Percentiles rank a stretch among this genome's conserved stretches.
phyloP scores from a whole-genome alignment of 2,888 invertebrate genomes.

The Acleris cristana region DNA sequence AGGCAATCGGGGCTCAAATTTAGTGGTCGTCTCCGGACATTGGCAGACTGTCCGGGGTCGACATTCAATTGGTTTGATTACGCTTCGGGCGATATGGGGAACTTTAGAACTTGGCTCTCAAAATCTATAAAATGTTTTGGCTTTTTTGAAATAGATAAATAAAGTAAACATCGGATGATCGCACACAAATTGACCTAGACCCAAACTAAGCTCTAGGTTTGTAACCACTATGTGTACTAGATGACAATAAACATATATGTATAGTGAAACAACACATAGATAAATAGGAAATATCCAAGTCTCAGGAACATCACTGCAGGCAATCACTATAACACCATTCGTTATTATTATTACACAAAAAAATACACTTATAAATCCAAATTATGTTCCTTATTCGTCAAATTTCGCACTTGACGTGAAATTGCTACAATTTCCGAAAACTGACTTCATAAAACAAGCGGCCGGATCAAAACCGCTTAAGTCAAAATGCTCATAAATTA shows the following conservation, averaged over 20 bases:
- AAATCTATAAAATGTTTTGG: neutral
- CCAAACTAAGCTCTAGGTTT: too few species aligned
- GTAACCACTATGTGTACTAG: too few species aligned
- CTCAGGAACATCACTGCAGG: too few species aligned
- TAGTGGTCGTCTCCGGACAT: constrained; percentile 54
- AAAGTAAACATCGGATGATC: too few species aligned
- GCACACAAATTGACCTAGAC: too few species aligned
- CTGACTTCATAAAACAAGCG: constrained; percentile 27
- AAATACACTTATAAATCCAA: too few species aligned
- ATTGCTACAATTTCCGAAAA: constrained; percentile 27
- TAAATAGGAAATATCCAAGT: too few species aligned
- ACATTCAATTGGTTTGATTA: constrained; percentile 26
- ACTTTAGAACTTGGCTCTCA: neutral
- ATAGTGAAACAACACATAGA: too few species aligned
- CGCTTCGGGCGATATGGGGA: constrained; percentile 1
- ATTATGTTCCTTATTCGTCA: neutral
- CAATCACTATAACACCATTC: too few species aligned
- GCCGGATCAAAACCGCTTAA: constrained; percentile 31
- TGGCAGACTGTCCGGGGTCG: constrained; percentile 5
- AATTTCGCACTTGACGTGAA: constrained; percentile 8
- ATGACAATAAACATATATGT: too few species aligned
- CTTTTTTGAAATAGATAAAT: too few species aligned
- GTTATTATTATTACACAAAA: too few species aligned
- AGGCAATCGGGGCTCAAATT: constrained; percentile 48
- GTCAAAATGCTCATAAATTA: constrained; percentile 39